These are phyloP conservation scores for Marcusenius ussheri DNA, from an alignment of 2,113 vertebrate species.

Conservation along the genomic window DNA sequence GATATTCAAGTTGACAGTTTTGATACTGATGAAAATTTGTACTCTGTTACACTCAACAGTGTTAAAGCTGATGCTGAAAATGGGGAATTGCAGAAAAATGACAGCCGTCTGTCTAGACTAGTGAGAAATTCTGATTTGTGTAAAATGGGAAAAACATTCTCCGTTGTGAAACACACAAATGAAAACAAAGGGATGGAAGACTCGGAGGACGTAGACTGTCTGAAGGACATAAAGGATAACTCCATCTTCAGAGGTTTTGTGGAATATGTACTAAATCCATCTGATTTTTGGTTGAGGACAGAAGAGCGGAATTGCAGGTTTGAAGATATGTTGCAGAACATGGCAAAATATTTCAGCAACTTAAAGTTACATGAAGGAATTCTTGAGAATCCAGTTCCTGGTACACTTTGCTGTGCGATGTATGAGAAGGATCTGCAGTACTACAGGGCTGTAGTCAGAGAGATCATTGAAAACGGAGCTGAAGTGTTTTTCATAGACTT, in stretches of 20 bases:
- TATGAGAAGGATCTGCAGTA: slow-evolving; percentile 71
- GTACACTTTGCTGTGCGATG: slow-evolving; percentile 74
- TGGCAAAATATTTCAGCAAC: slow-evolving; percentile 56
- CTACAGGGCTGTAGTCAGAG: slow-evolving; percentile 70
- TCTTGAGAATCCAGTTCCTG: slow-evolving; percentile 65
- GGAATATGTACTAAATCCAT: slow-evolving; percentile 68
- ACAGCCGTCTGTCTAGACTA: neutral
- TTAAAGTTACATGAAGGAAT: slow-evolving; percentile 62
- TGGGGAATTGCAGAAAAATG: neutral
- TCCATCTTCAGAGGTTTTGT: slow-evolving; percentile 63
- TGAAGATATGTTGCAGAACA: slow-evolving; percentile 64
- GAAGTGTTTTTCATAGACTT: slow-evolving; percentile 81
- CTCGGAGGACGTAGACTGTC: slow-evolving; percentile 37
- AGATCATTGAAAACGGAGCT: slow-evolving; percentile 51
- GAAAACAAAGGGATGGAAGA: slow-evolving; percentile 29
- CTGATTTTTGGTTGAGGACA: slow-evolving; percentile 75
- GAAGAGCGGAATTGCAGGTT: slow-evolving; percentile 64
- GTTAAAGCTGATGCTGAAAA: neutral
- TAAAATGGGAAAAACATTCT: neutral
- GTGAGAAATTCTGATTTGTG: neutral
- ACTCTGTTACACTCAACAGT: slow-evolving; percentile 61
- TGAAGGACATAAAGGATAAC: slow-evolving; percentile 52
- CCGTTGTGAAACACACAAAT: slow-evolving; percentile 1
- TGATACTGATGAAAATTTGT: slow-evolving; percentile 50
- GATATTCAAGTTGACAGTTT: slow-evolving; percentile 57